Base-by-base conservation (phyloP, 1,140 invertebrate species). In the Bombus pascuorum region DNA sequence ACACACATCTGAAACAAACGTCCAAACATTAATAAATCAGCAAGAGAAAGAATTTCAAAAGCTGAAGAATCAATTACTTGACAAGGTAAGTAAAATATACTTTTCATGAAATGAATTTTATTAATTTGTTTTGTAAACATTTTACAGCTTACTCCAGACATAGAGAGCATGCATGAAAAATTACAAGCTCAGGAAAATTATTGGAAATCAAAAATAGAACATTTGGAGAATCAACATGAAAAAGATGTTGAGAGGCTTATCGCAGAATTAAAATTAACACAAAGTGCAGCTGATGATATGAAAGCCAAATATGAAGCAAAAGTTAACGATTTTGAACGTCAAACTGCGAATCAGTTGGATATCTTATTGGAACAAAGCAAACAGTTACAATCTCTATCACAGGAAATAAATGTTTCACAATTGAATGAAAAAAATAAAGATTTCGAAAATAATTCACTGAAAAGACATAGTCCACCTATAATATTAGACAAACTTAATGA, bases 121-220 rank as follows among this genome's bases (percentile, higher is more conserved):
- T 2, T 53, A 73, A 13, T 12, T 47, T 57, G 18, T 83, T n/a
- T 77, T 47, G 78, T 53, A 44, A 44, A 62, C 77, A 4, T 68
- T 90, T 91, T 71, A 34, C 53, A 95, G 93, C 73, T 91, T 68
- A 89, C 90, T 37, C 89, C 91, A 75, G 93, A 93, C 81, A 80
- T 95, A 87, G 91, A 94, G 91, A 91, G 92, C 92, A 85, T 95
- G 90, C 91, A 93, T 92, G 80, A 86, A 83, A 93, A 95, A 92
- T 81, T 95, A 32, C 79, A 92, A 6, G 70, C 86, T 0, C 95
- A 96, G 87, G 95, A 96, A 83, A 90, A 92, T 76, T 92, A 93
- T 84, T 95, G 95, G 95, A 93, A 91, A 53, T 81, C 89, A 0
- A 95, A 95, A 85, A 90, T 95, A 39, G 92, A 95, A 74, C 89